These are phyloP conservation scores for Abscondita cerata DNA, from an alignment of 2,888 invertebrate genomes.

Conservation along the genomic window DNA sequence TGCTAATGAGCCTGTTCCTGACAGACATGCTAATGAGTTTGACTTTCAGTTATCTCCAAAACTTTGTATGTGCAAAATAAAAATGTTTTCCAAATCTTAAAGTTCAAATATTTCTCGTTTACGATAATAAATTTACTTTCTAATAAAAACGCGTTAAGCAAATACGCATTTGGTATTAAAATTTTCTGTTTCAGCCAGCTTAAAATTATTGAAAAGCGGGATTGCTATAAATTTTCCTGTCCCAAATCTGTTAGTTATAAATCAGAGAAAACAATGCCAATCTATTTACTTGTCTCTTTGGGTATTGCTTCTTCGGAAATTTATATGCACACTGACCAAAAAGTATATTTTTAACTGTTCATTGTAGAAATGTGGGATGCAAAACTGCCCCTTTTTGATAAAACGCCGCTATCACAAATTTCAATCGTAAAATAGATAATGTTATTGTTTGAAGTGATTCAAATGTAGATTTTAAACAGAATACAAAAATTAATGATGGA, in stretches of 20 bases:
- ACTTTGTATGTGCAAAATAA: slow-evolving; percentile 17
- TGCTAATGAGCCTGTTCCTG: slow-evolving; percentile 40
- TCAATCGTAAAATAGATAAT: too few relatives aligned
- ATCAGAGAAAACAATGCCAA: slow-evolving; percentile 13
- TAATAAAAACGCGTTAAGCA: too few relatives aligned
- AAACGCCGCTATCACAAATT: too few relatives aligned
- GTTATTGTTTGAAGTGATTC: too few relatives aligned
- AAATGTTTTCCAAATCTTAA: not conserved
- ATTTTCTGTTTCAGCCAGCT: slow-evolving; percentile 1
- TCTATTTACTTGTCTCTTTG: slow-evolving; percentile 11
- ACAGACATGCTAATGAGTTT: slow-evolving; percentile 39
- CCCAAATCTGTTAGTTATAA: slow-evolving; percentile 9
- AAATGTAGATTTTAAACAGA: too few relatives aligned
- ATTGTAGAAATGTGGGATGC: too few relatives aligned
- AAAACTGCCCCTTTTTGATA: too few relatives aligned
- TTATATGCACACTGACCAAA: not conserved
- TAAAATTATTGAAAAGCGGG: slow-evolving; percentile 12
- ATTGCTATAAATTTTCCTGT: slow-evolving; percentile 5
- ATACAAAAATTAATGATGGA: too few relatives aligned
- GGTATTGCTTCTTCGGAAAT: slow-evolving; percentile 6
- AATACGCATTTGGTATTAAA: not conserved
- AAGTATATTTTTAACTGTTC: not conserved
- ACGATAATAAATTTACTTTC: too few relatives aligned
- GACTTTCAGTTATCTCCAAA: slow-evolving; percentile 33
- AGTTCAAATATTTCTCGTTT: not conserved